Percentiles rank a stretch among this genome's conserved stretches.
These are phyloP conservation scores for Alectoris magna DNA, from an alignment of 2,797 vertebrate genomes.

Conservation along the genomic window DNA sequence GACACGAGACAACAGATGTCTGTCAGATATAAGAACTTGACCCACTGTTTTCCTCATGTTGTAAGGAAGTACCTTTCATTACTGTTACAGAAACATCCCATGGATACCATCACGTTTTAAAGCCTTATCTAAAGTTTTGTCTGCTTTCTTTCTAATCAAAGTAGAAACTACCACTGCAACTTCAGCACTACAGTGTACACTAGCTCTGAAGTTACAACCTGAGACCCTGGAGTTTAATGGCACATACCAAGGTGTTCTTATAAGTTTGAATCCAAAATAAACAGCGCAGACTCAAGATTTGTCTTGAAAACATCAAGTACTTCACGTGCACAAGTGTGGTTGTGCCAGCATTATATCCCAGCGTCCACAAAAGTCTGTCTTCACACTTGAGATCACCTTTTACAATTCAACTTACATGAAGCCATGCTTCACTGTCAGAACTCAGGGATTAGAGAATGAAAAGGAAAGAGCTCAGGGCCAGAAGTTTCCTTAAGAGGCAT, in stretches of 20 bases:
- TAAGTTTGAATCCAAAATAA: neutral
- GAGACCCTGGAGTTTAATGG: neutral
- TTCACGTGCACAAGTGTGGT: rapidly evolving
- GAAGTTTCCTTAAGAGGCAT: neutral
- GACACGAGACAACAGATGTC: neutral
- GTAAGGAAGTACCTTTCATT: neutral
- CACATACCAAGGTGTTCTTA: neutral
- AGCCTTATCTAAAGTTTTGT: neutral
- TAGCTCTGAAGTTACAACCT: neutral
- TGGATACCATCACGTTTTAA: neutral
- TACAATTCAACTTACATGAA: neutral
- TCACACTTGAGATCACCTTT: neutral
- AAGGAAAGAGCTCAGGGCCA: neutral
- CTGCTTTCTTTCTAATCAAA: neutral
- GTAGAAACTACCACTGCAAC: neutral
- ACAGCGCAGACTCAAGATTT: neutral
- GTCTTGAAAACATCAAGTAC: neutral
- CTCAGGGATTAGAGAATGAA: neutral
- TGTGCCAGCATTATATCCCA: neutral
- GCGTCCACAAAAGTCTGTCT: neutral
- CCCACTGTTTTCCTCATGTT: neutral
- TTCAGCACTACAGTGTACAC: neutral
- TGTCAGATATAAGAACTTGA: neutral
- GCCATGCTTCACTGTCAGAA: rapidly evolving
- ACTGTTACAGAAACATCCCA: neutral